Evolutionary conservation across 2,797 vertebrate genomes (phyloP), one percentile per base, ranked within the genome.

Genomic region (Artibeus jamaicensis): DNA sequence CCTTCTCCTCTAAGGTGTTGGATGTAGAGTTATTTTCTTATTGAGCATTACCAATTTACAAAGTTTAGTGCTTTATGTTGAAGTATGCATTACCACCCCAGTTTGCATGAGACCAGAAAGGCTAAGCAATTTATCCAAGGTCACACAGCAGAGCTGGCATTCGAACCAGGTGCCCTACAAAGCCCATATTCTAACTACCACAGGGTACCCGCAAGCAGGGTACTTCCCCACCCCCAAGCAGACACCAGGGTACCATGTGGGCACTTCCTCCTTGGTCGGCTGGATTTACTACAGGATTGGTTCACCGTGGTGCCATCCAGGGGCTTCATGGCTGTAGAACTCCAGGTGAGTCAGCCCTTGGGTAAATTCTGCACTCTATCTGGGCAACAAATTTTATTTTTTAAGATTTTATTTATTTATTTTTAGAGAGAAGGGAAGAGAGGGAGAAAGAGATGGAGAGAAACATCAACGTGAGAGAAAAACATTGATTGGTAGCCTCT

Each of bases 31-130:
- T 57, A 59, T 68, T 82, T 86, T 68, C 68, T 22, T 86, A 67
- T 21, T 50, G 48, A 82, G 42, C 7, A 29, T 50, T 48, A 37
- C 21, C 46, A 59, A 16, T 62, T 78, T 29, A 62, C 88, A 91
- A 78, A 85, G 50, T 65, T 84, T 42, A 68, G 53, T 53, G 74
- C 26, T 84, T 79, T 94, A 12, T 78, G 29, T 73, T 0, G 6
- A 59, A 84, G 4, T 71, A 21, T 11, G 34, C 50, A 24, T 89
- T 59, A 19, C 44, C 34, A 67, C 16, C 11, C 26, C 46, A 15
- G 19, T 89, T 86, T 86, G 81, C 42, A 62, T 29, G 37, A 86
- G 50, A 65, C 76, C 57, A 62, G 34, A 92, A 77, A 94, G 68
- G 22, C 71, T 73, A 89, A 59, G 65, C 10, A 77, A 18, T 82